Percentiles rank a stretch among this genome's conserved stretches.
phyloP scores from a whole-genome alignment of 2,113 vertebrate genomes.

The Zosterops hypoxanthus region DNA sequence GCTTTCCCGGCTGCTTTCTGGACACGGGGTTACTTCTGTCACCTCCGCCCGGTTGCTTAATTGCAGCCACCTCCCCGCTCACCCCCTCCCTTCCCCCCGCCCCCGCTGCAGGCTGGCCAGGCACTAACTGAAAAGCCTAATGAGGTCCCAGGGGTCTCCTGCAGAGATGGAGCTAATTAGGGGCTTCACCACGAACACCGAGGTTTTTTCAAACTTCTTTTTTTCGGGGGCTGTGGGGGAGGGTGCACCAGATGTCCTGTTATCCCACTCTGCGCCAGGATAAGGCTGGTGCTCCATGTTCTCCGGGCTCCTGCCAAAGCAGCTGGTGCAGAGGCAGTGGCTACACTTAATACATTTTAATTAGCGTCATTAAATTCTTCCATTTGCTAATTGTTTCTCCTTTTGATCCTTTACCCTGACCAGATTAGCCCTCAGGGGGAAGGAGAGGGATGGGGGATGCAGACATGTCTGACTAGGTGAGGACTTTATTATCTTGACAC shows the following conservation, averaged over 20 bases:
- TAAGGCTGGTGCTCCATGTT: accelerated
- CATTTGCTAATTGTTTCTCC: constrained; percentile 62
- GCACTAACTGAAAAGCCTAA: constrained; percentile 62
- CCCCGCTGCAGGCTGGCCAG: background rate
- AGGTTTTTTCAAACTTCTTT: background rate
- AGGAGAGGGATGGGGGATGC: background rate
- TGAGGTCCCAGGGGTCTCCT: constrained; percentile 61
- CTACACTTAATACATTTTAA: constrained; percentile 67
- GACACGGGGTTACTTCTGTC: background rate
- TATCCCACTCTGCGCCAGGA: background rate
- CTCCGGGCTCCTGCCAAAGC: constrained; percentile 16
- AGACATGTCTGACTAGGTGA: background rate
- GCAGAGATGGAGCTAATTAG: constrained; percentile 61
- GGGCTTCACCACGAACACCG: background rate
- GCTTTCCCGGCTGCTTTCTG: background rate
- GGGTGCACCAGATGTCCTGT: constrained; percentile 33
- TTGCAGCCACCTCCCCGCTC: background rate
- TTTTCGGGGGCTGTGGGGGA: background rate
- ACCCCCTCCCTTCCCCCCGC: background rate
- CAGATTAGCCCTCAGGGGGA: background rate
- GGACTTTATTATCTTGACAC: background rate
- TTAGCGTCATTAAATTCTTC: constrained; percentile 62
- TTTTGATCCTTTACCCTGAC: constrained; percentile 45
- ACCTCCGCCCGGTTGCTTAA: background rate
- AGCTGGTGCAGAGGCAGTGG: constrained; percentile 56